Percentiles rank a stretch among this genome's conserved stretches.
phyloP scores from a whole-genome alignment of 1,140 invertebrate species.

The Telenomus remus region DNA sequence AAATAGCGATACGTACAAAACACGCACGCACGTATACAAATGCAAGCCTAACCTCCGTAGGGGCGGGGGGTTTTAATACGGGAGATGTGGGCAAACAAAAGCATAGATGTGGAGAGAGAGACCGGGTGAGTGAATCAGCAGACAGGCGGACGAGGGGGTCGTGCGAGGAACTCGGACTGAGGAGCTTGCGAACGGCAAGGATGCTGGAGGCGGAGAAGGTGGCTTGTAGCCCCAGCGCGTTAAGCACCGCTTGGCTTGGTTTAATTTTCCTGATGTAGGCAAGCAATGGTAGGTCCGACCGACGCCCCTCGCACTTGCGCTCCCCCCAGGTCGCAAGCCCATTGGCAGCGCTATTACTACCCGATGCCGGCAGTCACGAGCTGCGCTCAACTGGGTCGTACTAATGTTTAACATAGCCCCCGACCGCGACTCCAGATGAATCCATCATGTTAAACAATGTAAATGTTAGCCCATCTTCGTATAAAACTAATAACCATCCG shows the following conservation, averaged over 20 bases:
- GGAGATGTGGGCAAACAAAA: slow-evolving; percentile 75
- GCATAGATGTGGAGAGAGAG: slow-evolving; percentile 66
- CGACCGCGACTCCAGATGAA: slow-evolving; percentile 67
- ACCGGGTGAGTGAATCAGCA: slow-evolving; percentile 66
- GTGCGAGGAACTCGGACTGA: slow-evolving; percentile 53
- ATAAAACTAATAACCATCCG: slow-evolving; percentile 72
- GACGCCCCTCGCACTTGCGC: slow-evolving; percentile 57
- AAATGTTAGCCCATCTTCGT: slow-evolving; percentile 73
- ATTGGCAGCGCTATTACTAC: slow-evolving; percentile 57
- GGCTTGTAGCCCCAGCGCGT: slow-evolving; percentile 73
- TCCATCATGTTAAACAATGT: slow-evolving; percentile 75
- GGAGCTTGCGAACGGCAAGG: slow-evolving; percentile 48
- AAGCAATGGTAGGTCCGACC: slow-evolving; percentile 69
- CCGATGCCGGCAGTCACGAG: slow-evolving; percentile 60
- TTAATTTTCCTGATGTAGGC: slow-evolving; percentile 77
- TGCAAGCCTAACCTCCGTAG: slow-evolving; percentile 27
- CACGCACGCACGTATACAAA: slow-evolving; percentile 41
- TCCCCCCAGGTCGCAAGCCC: slow-evolving; percentile 65
- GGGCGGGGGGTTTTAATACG: slow-evolving; percentile 69
- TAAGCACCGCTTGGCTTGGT: slow-evolving; percentile 75
- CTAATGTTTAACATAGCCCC: slow-evolving; percentile 69
- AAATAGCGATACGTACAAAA: slow-evolving; percentile 44
- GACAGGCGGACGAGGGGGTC: slow-evolving; percentile 26
- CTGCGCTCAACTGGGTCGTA: slow-evolving; percentile 55
- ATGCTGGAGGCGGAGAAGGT: slow-evolving; percentile 65